Conservation (phyloP, 2,797 vertebrate species). For the Falco novaeseelandiae region DNA sequence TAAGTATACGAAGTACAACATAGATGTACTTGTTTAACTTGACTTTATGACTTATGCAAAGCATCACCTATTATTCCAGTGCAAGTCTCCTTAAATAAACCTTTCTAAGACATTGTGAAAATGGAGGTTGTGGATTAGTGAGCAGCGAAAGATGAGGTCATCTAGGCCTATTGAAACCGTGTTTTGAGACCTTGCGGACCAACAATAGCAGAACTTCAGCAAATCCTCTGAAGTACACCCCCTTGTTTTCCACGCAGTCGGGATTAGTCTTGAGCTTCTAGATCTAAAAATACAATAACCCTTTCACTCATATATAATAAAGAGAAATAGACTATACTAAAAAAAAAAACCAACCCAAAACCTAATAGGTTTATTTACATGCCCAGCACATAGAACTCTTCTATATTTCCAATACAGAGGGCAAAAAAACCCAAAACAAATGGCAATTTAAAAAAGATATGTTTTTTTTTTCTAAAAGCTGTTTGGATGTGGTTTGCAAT, state of each 20-base stretch:
- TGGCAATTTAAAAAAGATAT: not conserved
- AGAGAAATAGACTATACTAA: constrained; percentile 64
- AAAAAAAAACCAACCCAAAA: not conserved
- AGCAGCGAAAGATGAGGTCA: constrained; percentile 57
- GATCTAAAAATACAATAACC: constrained; percentile 67
- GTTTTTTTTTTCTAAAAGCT: not conserved
- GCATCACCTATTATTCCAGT: constrained; percentile 25
- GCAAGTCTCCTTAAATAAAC: constrained; percentile 66
- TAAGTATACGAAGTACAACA: not conserved
- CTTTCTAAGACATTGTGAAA: constrained; percentile 66
- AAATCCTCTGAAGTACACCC: constrained; percentile 74
- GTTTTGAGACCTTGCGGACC: constrained; percentile 47
- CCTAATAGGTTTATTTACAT: constrained; percentile 57
- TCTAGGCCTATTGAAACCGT: constrained; percentile 48
- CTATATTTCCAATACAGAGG: constrained; percentile 13
- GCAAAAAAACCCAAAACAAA: constrained; percentile 43
- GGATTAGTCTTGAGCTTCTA: constrained; percentile 70
- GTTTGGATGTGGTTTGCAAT: not conserved
- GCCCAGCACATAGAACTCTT: constrained; percentile 32
- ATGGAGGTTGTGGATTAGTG: constrained; percentile 63
- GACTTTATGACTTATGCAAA: constrained; percentile 66
- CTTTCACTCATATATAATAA: constrained; percentile 58
- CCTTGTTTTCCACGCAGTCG: constrained; percentile 70
- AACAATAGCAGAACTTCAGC: constrained; percentile 66
- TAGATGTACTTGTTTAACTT: constrained; percentile 47